Evolutionary conservation across 1,140 invertebrate species (phyloP).

Genomic region (Tetranychus cinnabarinus): DNA sequence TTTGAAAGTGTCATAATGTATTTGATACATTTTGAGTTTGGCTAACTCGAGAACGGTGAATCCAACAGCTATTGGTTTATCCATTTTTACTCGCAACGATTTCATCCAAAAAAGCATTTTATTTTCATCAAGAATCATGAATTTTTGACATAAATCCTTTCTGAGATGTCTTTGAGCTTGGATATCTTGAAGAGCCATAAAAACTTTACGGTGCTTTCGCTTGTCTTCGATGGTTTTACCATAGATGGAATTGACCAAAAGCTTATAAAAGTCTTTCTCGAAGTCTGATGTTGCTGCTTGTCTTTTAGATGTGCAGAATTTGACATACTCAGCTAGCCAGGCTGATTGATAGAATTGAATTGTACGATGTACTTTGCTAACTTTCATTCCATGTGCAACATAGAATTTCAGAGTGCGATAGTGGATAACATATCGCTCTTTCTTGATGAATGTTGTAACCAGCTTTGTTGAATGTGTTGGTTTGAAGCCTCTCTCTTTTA

Average conservation of each 20-base stretch:
- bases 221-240: conserved; percentile 28
- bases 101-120: conserved; percentile 9
- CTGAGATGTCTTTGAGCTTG: conserved; percentile 18
- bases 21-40: conserved; percentile 16
- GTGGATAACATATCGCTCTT: too few relatives aligned
- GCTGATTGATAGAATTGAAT: too few relatives aligned
- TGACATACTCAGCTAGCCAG: too few relatives aligned
- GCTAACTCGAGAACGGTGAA: conserved; percentile 14
- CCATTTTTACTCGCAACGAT: conserved; percentile 10
- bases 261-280: too few relatives aligned
- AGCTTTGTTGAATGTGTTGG: too few relatives aligned
- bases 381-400: conserved; percentile 21
- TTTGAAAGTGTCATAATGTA: conserved; percentile 16
- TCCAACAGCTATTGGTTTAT: conserved; percentile 17
- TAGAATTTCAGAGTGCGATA: conserved; percentile 18
- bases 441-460: too few relatives aligned
- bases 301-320: too few relatives aligned
- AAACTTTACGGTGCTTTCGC: conserved; percentile 21
- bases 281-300: too few relatives aligned
- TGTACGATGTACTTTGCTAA: conserved; percentile 26
- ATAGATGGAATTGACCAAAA: conserved; percentile 25
- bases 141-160: conserved; percentile 20
- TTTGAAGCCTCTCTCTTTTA: too few relatives aligned
- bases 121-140: not conserved
- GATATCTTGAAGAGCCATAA: conserved; percentile 17